Percentiles rank a stretch among this genome's conserved stretches.
These are phyloP conservation scores for Zapus hudsonius DNA, from an alignment of 2,113 vertebrate genomes.

Conservation along the genomic window DNA sequence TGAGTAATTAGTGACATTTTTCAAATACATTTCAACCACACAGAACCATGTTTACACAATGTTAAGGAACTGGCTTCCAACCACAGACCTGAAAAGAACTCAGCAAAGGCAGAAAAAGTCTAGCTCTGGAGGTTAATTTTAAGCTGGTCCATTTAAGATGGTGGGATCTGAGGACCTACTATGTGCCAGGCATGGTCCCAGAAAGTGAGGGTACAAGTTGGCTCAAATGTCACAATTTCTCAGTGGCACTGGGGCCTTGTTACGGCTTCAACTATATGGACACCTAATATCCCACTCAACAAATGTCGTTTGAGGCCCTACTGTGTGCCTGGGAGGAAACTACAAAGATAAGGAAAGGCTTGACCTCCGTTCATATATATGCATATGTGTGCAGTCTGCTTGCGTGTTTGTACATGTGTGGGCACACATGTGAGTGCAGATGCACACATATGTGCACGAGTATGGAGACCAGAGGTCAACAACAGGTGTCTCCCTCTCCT, in stretches of 20 bases:
- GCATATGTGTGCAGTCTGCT: too few species aligned
- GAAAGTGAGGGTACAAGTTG: background rate
- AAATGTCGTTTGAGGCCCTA: background rate
- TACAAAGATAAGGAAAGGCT: background rate
- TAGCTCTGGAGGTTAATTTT: background rate
- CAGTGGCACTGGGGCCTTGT: fast-evolving
- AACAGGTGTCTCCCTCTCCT: too few species aligned
- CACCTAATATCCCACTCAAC: background rate
- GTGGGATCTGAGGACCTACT: background rate
- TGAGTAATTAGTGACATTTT: slow-evolving; percentile 74
- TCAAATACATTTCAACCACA: slow-evolving; percentile 72
- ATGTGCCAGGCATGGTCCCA: fast-evolving
- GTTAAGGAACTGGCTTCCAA: slow-evolving; percentile 57
- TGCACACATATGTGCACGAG: too few species aligned
- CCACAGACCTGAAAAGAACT: slow-evolving; percentile 57
- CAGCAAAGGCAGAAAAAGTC: background rate
- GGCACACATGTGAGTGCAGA: too few species aligned
- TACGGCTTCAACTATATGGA: too few species aligned
- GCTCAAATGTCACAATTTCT: background rate
- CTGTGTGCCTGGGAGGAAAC: fast-evolving
- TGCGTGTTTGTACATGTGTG: too few species aligned
- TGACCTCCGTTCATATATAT: background rate
- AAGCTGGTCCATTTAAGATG: too few species aligned
- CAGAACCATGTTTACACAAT: slow-evolving; percentile 59
- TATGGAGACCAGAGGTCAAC: too few species aligned